Base-by-base conservation (phyloP, 2,113 vertebrate species). In the Poeciliopsis turrubarensis region DNA sequence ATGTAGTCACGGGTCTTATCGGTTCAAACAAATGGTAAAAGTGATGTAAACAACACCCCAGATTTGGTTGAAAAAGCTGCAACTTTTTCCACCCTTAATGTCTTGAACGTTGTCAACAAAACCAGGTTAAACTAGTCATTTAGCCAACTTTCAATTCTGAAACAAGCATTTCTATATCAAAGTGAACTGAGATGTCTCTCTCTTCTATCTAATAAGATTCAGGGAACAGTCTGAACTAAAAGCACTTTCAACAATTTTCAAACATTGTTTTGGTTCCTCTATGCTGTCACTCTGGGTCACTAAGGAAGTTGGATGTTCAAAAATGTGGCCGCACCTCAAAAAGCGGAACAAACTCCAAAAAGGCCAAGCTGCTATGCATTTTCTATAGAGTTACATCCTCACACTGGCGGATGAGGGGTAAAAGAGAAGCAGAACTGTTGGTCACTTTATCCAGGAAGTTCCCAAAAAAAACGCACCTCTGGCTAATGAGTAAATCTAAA, bases 271-370 rank as follows among this genome's bases (percentile, higher is more conserved):
- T n/a, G 51, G 22, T 57, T n/a, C 51, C n/a, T 41, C 44, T 47
- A 44, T 57, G 51, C 64, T 82, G 72, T 87, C 79, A 84, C 29
- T 74, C 0, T 66, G 71, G 60, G n/a, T 11, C 9, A 67, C 37
- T 60, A 68, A 83, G 85, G 89, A 92, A 89, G 84, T 87, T 80
- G 79, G 68, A 30, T 54, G 29, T 80, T 70, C 19, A 41, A 26
- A 63, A 51, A 54, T 72, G 65, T 44, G 80, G 75, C 89, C 87
- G 81, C 89, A 83, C 88, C 87, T 81, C 75, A 84, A 19, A 62
- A 65, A 5, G 26, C 6, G 17, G 44, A 47, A 47, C 44, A 47
- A 47, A 47, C 39, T 15, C 13, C 39, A 41, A 41, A 41, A 41
- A 41, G 12, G 14, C 4, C 39, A 41, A 4, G 3, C 39, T 41